These are phyloP conservation scores for Holothuria leucospilota DNA, from an alignment of 53 echinoderm and acorn worm genomes.

Conservation along the genomic window DNA sequence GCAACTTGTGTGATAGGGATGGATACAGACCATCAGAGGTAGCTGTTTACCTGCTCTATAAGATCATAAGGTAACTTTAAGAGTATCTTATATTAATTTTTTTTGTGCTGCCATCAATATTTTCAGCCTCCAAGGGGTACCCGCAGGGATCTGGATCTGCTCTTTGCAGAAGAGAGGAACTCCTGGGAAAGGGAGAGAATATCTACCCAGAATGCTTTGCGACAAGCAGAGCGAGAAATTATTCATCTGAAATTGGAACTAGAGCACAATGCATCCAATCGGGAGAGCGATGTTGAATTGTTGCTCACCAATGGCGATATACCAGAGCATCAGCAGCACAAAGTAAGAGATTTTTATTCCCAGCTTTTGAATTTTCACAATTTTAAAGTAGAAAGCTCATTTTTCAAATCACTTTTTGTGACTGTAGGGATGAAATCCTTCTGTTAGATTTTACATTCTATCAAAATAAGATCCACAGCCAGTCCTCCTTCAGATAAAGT, in stretches of 20 bases:
- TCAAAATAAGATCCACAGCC: no score
- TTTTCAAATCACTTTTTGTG: no score
- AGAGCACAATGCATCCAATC: constrained; percentile 63
- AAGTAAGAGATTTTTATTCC: constrained; percentile 45
- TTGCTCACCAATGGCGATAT: constrained; percentile 64
- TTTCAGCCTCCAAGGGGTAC: constrained; percentile 49
- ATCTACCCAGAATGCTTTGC: constrained; percentile 79
- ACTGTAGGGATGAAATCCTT: not conserved
- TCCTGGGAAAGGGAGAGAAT: constrained; percentile 82
- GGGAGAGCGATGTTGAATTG: constrained; percentile 66
- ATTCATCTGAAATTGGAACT: constrained; percentile 79
- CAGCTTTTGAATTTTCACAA: not conserved
- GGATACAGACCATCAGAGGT: no score
- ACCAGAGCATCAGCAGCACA: constrained; percentile 76
- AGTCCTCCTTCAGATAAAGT: no score
- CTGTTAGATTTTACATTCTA: not conserved
- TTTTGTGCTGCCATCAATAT: not conserved
- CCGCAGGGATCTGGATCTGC: constrained; percentile 18
- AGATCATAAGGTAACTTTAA: no score
- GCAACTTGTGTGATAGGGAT: no score
- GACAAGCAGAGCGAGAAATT: constrained; percentile 83
- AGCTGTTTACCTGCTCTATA: no score
- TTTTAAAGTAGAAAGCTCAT: no score
- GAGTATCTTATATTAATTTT: no score
- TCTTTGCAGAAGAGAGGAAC: constrained; percentile 73